phyloP scores from a whole-genome alignment of 2,113 vertebrate genomes.

The Xiphias gladius region DNA sequence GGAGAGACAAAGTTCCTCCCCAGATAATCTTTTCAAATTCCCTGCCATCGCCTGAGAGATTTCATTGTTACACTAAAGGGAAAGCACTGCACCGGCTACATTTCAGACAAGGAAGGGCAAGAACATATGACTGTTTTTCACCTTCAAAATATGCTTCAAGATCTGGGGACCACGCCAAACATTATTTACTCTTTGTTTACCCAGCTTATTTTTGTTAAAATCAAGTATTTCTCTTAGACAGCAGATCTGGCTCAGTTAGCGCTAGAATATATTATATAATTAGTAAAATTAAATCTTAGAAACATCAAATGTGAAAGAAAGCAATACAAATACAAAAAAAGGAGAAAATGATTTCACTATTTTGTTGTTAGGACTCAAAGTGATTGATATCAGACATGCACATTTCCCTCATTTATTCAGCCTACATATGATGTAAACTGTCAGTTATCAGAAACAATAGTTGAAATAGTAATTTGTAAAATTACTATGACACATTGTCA shows the following conservation, averaged over 20 bases:
- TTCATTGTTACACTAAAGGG: neutral
- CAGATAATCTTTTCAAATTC: constrained; percentile 19
- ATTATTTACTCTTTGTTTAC: constrained; percentile 23
- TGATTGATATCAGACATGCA: neutral
- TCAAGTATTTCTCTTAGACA: neutral
- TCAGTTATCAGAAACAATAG: neutral
- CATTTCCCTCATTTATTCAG: neutral
- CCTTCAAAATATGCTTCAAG: constrained; percentile 22
- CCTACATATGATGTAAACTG: neutral
- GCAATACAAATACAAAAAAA: neutral
- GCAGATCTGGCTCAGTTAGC: neutral
- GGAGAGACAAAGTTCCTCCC: constrained; percentile 15
- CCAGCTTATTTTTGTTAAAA: neutral
- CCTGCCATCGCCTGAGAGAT: constrained; percentile 4
- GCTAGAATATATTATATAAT: neutral
- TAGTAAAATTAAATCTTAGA: neutral
- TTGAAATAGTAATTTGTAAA: neutral
- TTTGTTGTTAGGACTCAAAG: neutral
- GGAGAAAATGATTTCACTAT: neutral
- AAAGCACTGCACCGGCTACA: neutral
- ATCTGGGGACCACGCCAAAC: neutral
- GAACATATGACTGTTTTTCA: constrained; percentile 10
- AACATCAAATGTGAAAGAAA: neutral
- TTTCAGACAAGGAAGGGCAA: constrained; percentile 4
- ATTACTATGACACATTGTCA: neutral